Evolutionary conservation across 2,113 vertebrate genomes (phyloP), one percentile per base, ranked within the genome.

Genomic region (western clawed frog (Xenopus tropicalis)): DNA sequence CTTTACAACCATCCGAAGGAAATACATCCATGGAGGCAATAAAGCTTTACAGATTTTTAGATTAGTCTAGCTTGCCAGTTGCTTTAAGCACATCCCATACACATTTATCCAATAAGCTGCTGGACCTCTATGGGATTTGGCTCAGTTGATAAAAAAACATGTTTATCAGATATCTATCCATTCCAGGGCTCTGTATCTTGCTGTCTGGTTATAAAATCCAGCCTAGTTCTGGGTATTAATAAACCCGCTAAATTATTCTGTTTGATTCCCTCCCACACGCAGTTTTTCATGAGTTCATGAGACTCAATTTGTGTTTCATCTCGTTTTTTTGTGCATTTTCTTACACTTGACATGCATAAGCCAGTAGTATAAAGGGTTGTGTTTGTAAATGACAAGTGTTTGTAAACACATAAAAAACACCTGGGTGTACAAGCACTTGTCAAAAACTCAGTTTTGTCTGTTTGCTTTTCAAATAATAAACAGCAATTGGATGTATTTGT

Each of bases 51-150:
- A 23, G 44, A 61, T 56, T 43, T 64, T 62, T 68, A n/a, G n/a
- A 62, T 69, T 22, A 57, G 73, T 69, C 54, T 75, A 63, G 48
- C 25, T 69, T 76, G 73, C 58, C 66, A 54, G 44, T 56, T 56
- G 57, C 48, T 63, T 63, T 69, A 63, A 75, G 69, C 73, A 69
- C 73, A 62, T 62, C 59, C 24, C 73, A 63, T 69, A 56, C 66
- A 56, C 54, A 62, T 75, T 69, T 23, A 75, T 75, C 63, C 23
- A 46, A 62, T 75, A 29, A 75, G 66, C 66, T 75, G 24, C 66
- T 24, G 19, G 58, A 54, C 48, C 72, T 68, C 72, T 62, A 62
- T 76, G 73, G 73, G 73, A 76, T 76, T 76, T 21, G 66, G 25
- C 46, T 63, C 48, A 17, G 46, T 66, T 24, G 25, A 76, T 17